Base-by-base conservation (phyloP, 1,140 invertebrate species). In the Tenebrio molitor region DNA sequence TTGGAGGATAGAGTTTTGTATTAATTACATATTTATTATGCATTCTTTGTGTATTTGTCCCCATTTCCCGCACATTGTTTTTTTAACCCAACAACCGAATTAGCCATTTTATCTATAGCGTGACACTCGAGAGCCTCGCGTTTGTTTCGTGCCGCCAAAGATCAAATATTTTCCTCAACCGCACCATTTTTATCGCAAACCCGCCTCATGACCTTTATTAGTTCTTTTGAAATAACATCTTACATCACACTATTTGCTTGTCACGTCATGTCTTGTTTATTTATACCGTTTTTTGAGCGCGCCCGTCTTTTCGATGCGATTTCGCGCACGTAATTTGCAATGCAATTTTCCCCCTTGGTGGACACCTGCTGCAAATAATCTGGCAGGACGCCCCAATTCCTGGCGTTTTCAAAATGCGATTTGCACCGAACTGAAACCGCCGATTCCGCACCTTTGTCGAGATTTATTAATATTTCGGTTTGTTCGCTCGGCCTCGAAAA, bases 331-430 rank as follows among this genome's bases (percentile, higher is more conserved):
- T 50, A 50, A 50, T 50, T 50, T 50, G 4, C 7, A 14, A n/a
- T 21, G 44, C n/a, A 50, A 50, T 50, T 50, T 21, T 21, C 12
- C 23, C 8, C 7, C 23, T 19, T 10, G n/a, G 23, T 50, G 19
- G 19, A 50, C 44, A 50, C 44, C 44, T 50, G 44, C 44, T 50
- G 44, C 19, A 50, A 50, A 17, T 17, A 21, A 50, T 19, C 23
- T 50, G 44, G 44, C 44, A 50, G 44, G 1, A 19, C 7, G 42
- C 7, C 42, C 12, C 42, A 0, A 46, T 50, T 50, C 17, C 17
- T 16, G 12, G 14, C 10, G 42, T 44, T 14, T 50, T 50, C 12
- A 17, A 17, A 10, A 8, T 5, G 15, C 10, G 19, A 21, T 17
- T 19, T 21, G n/a, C n/a, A n/a, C n/a, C n/a, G n/a, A n/a, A n/a